Evolutionary conservation across 2,113 vertebrate genomes (phyloP), one percentile per base, ranked within the genome.

Genomic region (Leptodactylus fuscus): DNA sequence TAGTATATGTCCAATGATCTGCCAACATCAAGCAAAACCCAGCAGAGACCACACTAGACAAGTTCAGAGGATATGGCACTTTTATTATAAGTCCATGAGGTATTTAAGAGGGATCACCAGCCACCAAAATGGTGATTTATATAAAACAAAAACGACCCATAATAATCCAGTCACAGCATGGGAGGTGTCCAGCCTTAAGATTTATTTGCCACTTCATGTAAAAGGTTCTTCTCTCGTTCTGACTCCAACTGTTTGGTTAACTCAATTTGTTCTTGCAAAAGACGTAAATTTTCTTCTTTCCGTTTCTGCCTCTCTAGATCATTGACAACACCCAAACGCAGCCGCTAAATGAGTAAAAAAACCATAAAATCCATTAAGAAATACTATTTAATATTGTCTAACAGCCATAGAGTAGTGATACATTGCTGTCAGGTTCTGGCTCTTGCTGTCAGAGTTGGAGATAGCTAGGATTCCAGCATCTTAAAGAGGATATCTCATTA

Each of bases 301-400:
- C 92, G 93, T 70, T 91, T 92, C 20, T 97, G 90, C 4, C 95
- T 95, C 87, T 99, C 96, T 79, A 99, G 90, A 85, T 99, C 98
- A 88, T 93, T 89, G 83, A 97, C 7, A 0, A 99, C 97, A 8
- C 98, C 97, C 13, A 96, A 89, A 82, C 90, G 95, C 80, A 99
- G 95, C 79, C 95, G 96, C 98, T 99, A 94, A 24, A 92, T 92
- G 90, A 44, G 32, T 60, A 46, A n/a, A 49, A 38, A 41, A n/a
- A n/a, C n/a, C n/a, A n/a, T n/a, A n/a, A 74, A 46, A 48, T 20
- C 10, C 1, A 69, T 32, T 2, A 38, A 44, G 15, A n/a, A 12
- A 46, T 5, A 10, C 22, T 2, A 22, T 1, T 34, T 4, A 44
- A n/a, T n/a, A n/a, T n/a, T n/a, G n/a, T n/a, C n/a, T n/a, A n/a